Percentiles rank a stretch among this genome's conserved stretches.
Conservation (phyloP, 92 coral and sea anemone species). For the Pocillopora meandrina region DNA sequence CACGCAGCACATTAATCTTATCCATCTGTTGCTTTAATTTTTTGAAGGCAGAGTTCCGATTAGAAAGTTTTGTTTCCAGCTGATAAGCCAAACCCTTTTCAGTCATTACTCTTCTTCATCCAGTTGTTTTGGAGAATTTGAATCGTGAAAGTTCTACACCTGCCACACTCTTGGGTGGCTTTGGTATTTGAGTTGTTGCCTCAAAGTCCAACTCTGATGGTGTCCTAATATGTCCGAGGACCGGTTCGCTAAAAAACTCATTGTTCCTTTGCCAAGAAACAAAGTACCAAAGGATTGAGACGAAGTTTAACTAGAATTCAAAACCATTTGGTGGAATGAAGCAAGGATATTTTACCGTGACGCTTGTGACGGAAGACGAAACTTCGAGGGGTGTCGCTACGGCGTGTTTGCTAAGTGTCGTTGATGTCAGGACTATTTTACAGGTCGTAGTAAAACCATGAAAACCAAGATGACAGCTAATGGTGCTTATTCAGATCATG, state of each 20-base stretch:
- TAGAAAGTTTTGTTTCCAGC: background rate
- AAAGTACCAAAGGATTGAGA: background rate
- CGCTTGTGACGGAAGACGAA: background rate
- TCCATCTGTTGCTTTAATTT: conserved; percentile 30
- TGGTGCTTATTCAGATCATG: background rate
- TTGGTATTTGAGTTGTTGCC: background rate
- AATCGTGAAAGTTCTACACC: background rate
- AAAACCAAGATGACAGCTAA: background rate
- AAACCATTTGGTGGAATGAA: conserved; percentile 1
- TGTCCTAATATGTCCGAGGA: background rate
- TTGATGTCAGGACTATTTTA: background rate
- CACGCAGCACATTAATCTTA: conserved; percentile 1
- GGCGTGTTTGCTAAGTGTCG: background rate
- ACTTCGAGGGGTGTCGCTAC: too few relatives aligned
- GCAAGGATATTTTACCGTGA: background rate
- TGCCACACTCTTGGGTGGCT: background rate
- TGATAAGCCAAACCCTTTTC: conserved; percentile 32
- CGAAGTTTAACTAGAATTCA: background rate
- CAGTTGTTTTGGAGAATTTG: background rate
- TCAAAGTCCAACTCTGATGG: background rate
- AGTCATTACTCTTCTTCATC: conserved; percentile 20
- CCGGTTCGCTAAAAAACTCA: background rate
- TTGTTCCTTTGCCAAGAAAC: background rate
- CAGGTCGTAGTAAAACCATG: background rate
- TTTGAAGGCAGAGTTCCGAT: conserved; percentile 28